Evolutionary conservation across 2,797 vertebrate genomes (phyloP).

Genomic region (Ispidina picta): DNA sequence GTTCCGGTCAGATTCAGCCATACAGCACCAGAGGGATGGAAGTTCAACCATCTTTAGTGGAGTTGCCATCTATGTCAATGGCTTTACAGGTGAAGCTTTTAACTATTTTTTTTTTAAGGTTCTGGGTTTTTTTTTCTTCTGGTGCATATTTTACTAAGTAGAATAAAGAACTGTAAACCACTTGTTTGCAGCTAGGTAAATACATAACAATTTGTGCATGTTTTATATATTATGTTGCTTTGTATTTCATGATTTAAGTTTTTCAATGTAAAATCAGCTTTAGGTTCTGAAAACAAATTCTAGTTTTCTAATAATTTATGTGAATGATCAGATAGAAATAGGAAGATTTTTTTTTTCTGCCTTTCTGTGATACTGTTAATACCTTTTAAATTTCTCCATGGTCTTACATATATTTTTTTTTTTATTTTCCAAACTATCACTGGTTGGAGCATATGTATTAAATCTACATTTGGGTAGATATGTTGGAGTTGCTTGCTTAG

Average conservation of each 20-base stretch:
- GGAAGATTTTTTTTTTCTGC: background rate
- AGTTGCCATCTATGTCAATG: slow-evolving; percentile 96
- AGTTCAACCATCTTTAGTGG: slow-evolving; percentile 89
- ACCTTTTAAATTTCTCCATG: background rate
- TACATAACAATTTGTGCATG: background rate
- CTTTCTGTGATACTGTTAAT: background rate
- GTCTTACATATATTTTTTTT: background rate
- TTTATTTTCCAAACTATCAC: background rate
- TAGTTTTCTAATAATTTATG: background rate
- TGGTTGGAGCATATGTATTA: background rate
- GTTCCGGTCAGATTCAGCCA: slow-evolving; percentile 87
- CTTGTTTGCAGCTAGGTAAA: background rate
- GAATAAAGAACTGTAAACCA: background rate
- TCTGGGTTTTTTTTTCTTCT: background rate
- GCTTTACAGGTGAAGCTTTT: slow-evolving; percentile 89
- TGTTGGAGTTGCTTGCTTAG: background rate
- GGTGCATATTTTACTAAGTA: background rate
- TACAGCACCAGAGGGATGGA: slow-evolving; percentile 87
- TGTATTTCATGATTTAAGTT: background rate
- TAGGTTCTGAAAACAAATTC: background rate
- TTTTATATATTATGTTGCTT: background rate
- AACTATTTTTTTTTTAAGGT: background rate
- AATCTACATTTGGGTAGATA: background rate
- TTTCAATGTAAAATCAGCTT: background rate
- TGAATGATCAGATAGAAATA: background rate